Conservation (phyloP, 2,113 vertebrate genomes). For the Cyprinodon variegatus region DNA sequence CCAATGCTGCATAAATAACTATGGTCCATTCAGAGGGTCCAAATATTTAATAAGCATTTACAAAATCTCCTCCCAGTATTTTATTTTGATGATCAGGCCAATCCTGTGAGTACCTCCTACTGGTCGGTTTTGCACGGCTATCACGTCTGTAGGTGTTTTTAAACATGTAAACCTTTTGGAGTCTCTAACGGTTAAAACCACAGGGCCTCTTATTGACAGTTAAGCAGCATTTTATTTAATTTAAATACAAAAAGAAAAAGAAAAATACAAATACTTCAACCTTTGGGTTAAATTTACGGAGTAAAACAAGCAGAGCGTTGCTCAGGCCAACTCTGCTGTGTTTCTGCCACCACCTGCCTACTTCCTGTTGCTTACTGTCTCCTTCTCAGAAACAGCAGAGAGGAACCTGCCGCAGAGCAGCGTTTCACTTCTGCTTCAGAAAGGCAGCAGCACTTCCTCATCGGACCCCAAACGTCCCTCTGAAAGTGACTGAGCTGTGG, state of each 20-base stretch:
- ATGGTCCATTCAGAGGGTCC: no score
- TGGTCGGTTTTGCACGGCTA: no score
- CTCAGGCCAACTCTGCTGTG: slow-evolving; percentile 29
- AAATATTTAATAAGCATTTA: no score
- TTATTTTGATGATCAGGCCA: no score
- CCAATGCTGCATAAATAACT: no score
- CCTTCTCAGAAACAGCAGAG: slow-evolving; percentile 63
- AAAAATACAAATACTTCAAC: not conserved
- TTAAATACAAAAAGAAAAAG: not conserved
- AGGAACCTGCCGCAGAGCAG: slow-evolving; percentile 56
- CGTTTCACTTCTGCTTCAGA: slow-evolving; percentile 72
- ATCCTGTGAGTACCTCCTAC: no score
- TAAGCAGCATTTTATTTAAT: not conserved
- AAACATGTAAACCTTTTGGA: no score
- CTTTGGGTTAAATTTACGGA: not conserved
- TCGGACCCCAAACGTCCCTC: not conserved
- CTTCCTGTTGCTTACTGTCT: slow-evolving; percentile 67
- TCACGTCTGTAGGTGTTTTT: no score
- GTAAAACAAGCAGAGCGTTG: slow-evolving; percentile 5
- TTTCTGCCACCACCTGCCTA: slow-evolving; percentile 39
- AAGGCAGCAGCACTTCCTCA: slow-evolving; percentile 47
- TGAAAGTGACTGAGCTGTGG: not conserved
- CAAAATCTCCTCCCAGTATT: no score
- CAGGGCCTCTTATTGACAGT: not conserved
- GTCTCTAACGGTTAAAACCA: not conserved